Percentiles rank a stretch among this genome's conserved stretches.
These are phyloP conservation scores for Athetis lepigone DNA, from an alignment of 2,888 invertebrate genomes.

Conservation along the genomic window DNA sequence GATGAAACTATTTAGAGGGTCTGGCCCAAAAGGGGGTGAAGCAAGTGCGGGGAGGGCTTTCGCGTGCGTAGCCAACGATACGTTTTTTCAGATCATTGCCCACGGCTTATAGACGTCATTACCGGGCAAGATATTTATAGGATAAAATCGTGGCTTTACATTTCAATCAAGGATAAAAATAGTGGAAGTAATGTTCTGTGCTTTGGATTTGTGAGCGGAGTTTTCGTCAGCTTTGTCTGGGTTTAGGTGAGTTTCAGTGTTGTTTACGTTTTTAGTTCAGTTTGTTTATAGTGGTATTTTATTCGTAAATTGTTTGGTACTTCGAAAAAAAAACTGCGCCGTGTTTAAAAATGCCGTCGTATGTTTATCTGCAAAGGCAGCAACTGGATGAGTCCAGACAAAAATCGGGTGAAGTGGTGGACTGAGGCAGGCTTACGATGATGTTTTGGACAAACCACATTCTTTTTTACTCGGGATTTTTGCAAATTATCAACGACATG, in stretches of 20 bases:
- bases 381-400: too few species aligned
- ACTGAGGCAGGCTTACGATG: too few species aligned
- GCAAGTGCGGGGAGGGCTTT: constrained; percentile 48
- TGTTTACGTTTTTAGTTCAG: constrained; percentile 33
- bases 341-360: too few species aligned
- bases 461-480: too few species aligned
- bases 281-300: constrained; percentile 11
- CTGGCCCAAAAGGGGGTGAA: constrained; percentile 38
- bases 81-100: constrained; percentile 86
- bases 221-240: constrained; percentile 35
- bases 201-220: constrained; percentile 53
- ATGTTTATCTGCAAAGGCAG: too few species aligned
- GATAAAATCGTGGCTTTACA: constrained; percentile 79
- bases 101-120: constrained; percentile 85
- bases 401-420: too few species aligned
- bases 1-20: constrained; percentile 75
- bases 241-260: constrained; percentile 13
- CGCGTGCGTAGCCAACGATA: constrained; percentile 78
- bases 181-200: constrained; percentile 62
- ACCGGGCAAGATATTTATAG: constrained; percentile 85
- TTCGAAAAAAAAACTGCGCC: too few species aligned
- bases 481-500: too few species aligned
- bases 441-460: too few species aligned
- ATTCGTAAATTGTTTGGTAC: constrained; percentile 9
- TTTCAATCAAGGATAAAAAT: constrained; percentile 82